A percentile compares a stretch with the other conserved stretches of the same genome.
Evolutionary conservation across 2,797 vertebrate species (phyloP).

Genomic region (Pagetopsis macropterus): DNA sequence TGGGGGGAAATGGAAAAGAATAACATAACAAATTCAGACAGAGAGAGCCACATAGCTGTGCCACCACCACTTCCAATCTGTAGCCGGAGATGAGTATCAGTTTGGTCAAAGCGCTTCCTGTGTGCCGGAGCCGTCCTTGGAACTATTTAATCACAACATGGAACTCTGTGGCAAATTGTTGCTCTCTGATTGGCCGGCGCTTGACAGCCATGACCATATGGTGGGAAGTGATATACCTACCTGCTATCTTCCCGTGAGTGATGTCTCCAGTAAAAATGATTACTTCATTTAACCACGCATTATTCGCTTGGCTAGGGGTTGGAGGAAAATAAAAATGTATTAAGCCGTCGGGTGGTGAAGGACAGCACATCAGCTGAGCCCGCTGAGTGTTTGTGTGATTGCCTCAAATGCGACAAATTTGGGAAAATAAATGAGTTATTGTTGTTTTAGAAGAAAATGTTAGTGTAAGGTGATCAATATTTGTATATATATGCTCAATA

Average conservation of each 20-base stretch:
- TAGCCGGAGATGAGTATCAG: slow-evolving; percentile 83
- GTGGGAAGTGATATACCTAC: slow-evolving; percentile 86
- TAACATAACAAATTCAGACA: slow-evolving; percentile 76
- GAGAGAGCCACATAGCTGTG: slow-evolving; percentile 65
- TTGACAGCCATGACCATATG: slow-evolving; percentile 86
- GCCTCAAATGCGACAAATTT: slow-evolving; percentile 44
- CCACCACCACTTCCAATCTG: slow-evolving; percentile 81
- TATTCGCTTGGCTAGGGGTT: slow-evolving; percentile 78
- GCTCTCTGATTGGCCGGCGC: slow-evolving; percentile 79
- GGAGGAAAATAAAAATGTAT: slow-evolving; percentile 76
- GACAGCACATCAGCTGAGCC: slow-evolving; percentile 73
- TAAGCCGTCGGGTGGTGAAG: slow-evolving; percentile 64
- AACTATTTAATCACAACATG: slow-evolving; percentile 87
- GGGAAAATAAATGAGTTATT: slow-evolving; percentile 34
- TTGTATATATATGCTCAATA: slow-evolving; percentile 11
- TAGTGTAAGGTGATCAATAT: neutral
- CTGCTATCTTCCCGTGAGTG: slow-evolving; percentile 84
- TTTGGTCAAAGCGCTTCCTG: slow-evolving; percentile 81
- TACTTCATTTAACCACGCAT: slow-evolving; percentile 86
- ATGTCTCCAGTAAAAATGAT: slow-evolving; percentile 86
- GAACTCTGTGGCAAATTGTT: slow-evolving; percentile 84
- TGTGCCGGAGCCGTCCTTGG: slow-evolving; percentile 77
- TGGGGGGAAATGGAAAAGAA: slow-evolving; percentile 70
- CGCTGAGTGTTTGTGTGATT: slow-evolving; percentile 56
- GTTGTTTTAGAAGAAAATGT: slow-evolving; percentile 5